Conservation (phyloP, 23 tunicate species). For the Corella eumyota region DNA sequence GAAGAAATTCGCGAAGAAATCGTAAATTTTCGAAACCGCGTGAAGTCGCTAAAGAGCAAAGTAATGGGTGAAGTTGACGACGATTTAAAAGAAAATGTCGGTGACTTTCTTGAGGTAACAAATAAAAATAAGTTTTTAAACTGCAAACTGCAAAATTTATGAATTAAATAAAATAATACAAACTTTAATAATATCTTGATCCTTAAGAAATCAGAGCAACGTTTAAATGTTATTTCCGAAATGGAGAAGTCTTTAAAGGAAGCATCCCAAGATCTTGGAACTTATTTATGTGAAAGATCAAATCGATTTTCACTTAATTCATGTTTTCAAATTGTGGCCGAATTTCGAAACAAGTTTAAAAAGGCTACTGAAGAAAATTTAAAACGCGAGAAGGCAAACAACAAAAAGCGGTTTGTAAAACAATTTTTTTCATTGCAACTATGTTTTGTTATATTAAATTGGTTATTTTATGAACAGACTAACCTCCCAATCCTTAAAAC, state of each 20-base stretch:
- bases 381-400: constrained; percentile 22
- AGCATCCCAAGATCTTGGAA: constrained; percentile 31
- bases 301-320: constrained; percentile 36
- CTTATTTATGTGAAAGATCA: constrained; percentile 73
- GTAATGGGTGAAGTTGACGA: constrained; percentile 35
- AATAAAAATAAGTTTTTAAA: no score
- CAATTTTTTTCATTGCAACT: no score
- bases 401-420: constrained; percentile 18
- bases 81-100: constrained; percentile 42
- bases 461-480: no score
- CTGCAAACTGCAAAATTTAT: no score
- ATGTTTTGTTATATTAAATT: no score
- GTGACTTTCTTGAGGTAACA: constrained; percentile 54
- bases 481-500: no score
- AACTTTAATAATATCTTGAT: no score
- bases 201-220: constrained; percentile 7
- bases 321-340: constrained; percentile 60
- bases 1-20: constrained; percentile 49
- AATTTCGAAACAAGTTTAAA: constrained; percentile 59
- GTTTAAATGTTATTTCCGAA: constrained; percentile 3
- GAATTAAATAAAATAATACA: no score
- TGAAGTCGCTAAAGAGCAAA: constrained; percentile 17
- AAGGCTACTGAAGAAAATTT: constrained; percentile 55
- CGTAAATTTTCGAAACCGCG: constrained; percentile 14
- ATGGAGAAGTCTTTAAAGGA: constrained; percentile 17